Conservation (phyloP, 1,140 invertebrate genomes). For the Onthophagus taurus region DNA sequence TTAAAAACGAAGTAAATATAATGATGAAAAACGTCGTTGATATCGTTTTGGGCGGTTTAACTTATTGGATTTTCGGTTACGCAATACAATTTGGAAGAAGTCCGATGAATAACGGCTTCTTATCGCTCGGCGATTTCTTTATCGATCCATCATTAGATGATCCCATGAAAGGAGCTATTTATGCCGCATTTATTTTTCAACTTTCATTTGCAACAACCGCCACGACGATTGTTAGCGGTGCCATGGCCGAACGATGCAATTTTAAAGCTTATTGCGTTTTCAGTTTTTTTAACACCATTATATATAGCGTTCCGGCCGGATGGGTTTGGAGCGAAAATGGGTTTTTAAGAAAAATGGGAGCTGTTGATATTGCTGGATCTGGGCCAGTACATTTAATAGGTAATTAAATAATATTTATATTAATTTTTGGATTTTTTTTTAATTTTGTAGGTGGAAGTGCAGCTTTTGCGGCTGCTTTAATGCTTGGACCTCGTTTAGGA, state of each 20-base stretch:
- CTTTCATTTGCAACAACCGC: constrained; percentile 84
- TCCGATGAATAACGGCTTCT: constrained; percentile 58
- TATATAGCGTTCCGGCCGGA: constrained; percentile 90
- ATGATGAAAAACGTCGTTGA: constrained; percentile 96
- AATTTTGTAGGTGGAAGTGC: constrained; percentile 42
- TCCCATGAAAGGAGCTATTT: constrained; percentile 64
- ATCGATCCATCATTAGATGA: constrained; percentile 58
- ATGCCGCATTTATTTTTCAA: constrained; percentile 78
- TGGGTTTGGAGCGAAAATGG: constrained; percentile 85
- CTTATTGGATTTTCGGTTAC: constrained; percentile 93
- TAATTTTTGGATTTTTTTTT: neutral
- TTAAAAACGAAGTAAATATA: constrained; percentile 94
- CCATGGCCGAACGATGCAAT: constrained; percentile 84
- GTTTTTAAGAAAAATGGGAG: constrained; percentile 70
- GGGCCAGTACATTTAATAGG: constrained; percentile 88
- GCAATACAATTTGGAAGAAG: constrained; percentile 79
- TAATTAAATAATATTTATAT: constrained; percentile 14
- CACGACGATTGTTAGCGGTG: constrained; percentile 82
- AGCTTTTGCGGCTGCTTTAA: constrained; percentile 79
- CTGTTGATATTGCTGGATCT: constrained; percentile 84
- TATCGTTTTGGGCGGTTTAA: constrained; percentile 82
- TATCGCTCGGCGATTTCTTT: constrained; percentile 63
- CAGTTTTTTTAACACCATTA: constrained; percentile 79
- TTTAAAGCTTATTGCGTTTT: constrained; percentile 87
- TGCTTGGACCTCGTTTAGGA: constrained; percentile 82